Conservation (phyloP, 2,888 invertebrate species). For the Rhagophthalmus giganteus region DNA sequence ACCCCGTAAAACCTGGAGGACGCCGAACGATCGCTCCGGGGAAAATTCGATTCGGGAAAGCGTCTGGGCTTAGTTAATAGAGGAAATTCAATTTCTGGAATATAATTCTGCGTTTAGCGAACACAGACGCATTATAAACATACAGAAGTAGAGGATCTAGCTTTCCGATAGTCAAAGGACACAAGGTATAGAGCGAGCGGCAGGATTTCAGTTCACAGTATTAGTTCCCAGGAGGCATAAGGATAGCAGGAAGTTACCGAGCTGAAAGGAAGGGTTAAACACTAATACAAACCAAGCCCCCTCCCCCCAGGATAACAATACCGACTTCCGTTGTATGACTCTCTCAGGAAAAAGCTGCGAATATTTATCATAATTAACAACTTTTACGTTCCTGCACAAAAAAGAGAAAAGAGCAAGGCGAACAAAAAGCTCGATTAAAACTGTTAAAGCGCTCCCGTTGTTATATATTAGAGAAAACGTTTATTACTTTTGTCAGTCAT, state of each 20-base stretch:
- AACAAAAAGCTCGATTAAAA: constrained; percentile 53
- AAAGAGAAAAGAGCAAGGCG: constrained; percentile 49
- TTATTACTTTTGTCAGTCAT: constrained; percentile 25
- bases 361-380: constrained; percentile 59
- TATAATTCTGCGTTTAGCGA: constrained; percentile 15
- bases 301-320: constrained; percentile 56
- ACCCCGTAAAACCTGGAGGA: constrained; percentile 9
- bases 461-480: constrained; percentile 24
- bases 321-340: constrained; percentile 56
- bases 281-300: constrained; percentile 56
- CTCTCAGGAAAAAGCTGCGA: constrained; percentile 58
- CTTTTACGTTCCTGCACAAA: constrained; percentile 54
- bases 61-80: constrained; percentile 18
- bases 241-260: constrained; percentile 54
- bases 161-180: constrained; percentile 43
- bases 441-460: constrained; percentile 46
- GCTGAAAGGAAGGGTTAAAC: constrained; percentile 57
- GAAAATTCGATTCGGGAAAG: constrained; percentile 7
- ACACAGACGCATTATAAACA: constrained; percentile 12
- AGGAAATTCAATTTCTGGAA: constrained; percentile 16
- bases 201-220: constrained; percentile 51
- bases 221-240: constrained; percentile 52
- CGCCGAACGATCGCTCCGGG: constrained; percentile 6
- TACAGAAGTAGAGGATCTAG: constrained; percentile 30
- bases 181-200: constrained; percentile 40